These are phyloP conservation scores for Enteromius paludinosus DNA, from an alignment of 2,797 vertebrate genomes.

Conservation along the genomic window DNA sequence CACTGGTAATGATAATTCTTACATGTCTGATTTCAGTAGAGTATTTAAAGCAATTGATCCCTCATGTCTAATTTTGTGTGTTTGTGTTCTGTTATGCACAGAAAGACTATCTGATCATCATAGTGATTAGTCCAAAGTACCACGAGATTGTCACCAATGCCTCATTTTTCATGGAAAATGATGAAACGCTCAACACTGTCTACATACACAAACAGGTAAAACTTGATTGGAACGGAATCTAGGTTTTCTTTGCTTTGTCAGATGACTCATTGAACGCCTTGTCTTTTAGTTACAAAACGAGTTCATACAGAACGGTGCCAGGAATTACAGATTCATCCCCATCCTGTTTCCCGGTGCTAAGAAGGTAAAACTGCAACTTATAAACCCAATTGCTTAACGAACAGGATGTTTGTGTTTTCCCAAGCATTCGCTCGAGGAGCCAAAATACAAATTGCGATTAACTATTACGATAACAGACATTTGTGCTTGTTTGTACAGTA, in stretches of 20 bases:
- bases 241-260: not conserved
- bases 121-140: slow-evolving; percentile 86
- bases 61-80: not conserved
- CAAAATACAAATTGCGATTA: not conserved
- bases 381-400: not conserved
- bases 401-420: not conserved
- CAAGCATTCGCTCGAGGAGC: not conserved
- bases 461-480: not conserved
- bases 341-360: slow-evolving; percentile 82
- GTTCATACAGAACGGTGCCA: slow-evolving; percentile 86
- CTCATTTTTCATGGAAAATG: slow-evolving; percentile 70
- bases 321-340: slow-evolving; percentile 85
- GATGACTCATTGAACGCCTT: not conserved
- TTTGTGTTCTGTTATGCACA: slow-evolving; percentile 22
- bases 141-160: slow-evolving; percentile 77
- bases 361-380: slow-evolving; percentile 69
- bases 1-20: not conserved
- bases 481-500: slow-evolving; percentile 10
- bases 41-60: not conserved
- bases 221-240: not conserved
- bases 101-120: slow-evolving; percentile 85
- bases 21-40: not conserved
- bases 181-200: slow-evolving; percentile 83
- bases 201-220: slow-evolving; percentile 85
- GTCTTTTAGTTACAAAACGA: slow-evolving; percentile 80